Conservation (phyloP, 1,140 invertebrate species). For the Euura lappo region DNA sequence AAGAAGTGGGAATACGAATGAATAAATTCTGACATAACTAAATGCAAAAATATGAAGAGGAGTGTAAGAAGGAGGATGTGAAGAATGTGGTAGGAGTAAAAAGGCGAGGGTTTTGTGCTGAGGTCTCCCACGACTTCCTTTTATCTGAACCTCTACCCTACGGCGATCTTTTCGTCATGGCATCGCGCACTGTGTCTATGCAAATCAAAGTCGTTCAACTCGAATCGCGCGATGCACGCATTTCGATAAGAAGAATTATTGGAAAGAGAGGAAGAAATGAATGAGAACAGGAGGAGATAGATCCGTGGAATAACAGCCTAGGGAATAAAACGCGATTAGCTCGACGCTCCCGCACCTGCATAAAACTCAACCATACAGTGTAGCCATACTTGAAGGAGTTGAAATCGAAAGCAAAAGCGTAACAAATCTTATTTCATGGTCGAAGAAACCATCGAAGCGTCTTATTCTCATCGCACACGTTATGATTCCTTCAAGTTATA, state of each 20-base stretch:
- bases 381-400: neutral
- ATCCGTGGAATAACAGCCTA: no score
- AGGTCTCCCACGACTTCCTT: neutral
- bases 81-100: no score
- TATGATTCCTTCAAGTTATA: no score
- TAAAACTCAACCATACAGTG: neutral
- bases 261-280: neutral
- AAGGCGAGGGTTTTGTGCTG: no score
- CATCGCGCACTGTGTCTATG: neutral
- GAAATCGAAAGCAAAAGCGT: neutral
- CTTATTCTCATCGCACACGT: no score
- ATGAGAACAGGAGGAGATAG: no score
- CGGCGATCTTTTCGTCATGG: neutral
- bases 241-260: neutral
- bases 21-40: no score
- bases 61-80: no score
- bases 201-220: conserved; percentile 7
- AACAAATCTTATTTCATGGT: no score
- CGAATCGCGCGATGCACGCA: neutral
- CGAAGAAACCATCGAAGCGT: no score
- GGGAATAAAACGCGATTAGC: neutral
- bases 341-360: neutral
- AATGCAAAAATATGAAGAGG: no score
- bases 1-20: no score
- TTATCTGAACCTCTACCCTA: neutral